phyloP scores from a whole-genome alignment of 2,797 vertebrate species.

The Galaxias olidus region DNA sequence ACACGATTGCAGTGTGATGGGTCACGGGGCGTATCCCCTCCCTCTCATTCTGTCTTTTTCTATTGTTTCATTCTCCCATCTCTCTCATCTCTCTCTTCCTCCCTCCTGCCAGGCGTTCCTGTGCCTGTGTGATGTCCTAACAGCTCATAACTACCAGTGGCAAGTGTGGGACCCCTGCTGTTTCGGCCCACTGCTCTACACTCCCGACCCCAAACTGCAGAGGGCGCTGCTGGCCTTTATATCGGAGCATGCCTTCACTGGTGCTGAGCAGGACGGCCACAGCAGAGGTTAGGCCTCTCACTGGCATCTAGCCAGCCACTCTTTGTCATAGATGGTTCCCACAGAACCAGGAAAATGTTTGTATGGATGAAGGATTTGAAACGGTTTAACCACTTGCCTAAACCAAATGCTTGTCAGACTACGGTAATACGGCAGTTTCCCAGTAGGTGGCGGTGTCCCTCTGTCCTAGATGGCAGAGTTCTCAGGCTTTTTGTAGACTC shows the following conservation, averaged over 20 bases:
- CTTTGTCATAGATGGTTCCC: no score
- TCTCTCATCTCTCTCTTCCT: no score
- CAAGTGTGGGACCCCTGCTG: slow-evolving; percentile 68
- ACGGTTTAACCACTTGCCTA: no score
- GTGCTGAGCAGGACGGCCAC: slow-evolving; percentile 64
- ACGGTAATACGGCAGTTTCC: neutral
- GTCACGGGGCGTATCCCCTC: neutral
- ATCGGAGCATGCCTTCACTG: slow-evolving; percentile 74
- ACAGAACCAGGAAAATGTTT: no score
- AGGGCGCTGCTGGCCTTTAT: slow-evolving; percentile 82
- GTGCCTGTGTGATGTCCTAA: slow-evolving; percentile 85
- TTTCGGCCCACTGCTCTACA: slow-evolving; percentile 68
- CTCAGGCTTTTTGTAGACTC: neutral
- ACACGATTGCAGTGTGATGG: neutral
- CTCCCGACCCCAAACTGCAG: slow-evolving; percentile 81
- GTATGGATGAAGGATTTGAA: no score
- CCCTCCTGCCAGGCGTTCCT: slow-evolving; percentile 77
- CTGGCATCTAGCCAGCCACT: neutral
- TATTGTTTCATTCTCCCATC: neutral
- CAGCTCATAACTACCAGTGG: slow-evolving; percentile 82
- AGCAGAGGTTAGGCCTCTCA: slow-evolving; percentile 62
- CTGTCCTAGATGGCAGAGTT: slow-evolving; percentile 15
- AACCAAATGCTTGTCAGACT: no score
- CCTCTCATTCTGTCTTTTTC: neutral
- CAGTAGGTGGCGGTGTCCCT: slow-evolving; percentile 72